These are phyloP conservation scores for Pelecanoides urinatrix DNA, from an alignment of 2,113 vertebrate genomes.

Conservation along the genomic window DNA sequence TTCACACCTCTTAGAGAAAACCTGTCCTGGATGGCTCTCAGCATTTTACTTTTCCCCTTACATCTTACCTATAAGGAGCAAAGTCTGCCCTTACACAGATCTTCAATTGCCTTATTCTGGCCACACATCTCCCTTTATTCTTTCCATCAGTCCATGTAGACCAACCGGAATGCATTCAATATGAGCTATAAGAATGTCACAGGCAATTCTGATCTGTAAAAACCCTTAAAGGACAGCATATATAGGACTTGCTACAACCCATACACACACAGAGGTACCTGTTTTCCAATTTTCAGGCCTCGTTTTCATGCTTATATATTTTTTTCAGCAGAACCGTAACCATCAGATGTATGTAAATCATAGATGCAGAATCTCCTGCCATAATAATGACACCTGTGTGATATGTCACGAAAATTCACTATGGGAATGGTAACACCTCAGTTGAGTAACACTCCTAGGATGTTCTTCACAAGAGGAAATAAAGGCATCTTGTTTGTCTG, in stretches of 20 bases:
- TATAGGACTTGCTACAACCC: background rate
- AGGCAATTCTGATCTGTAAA: background rate
- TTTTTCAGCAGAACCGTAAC: background rate
- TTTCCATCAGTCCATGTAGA: background rate
- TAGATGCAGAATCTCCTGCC: background rate
- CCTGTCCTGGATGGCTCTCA: background rate
- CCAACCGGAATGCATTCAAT: background rate
- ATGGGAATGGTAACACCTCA: background rate
- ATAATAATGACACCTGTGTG: background rate
- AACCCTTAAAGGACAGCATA: background rate
- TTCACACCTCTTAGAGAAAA: background rate
- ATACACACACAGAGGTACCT: background rate
- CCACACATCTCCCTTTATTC: background rate
- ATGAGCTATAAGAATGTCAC: background rate
- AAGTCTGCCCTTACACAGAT: background rate
- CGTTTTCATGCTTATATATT: background rate
- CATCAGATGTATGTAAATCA: background rate
- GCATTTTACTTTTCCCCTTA: background rate
- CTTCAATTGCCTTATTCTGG: background rate
- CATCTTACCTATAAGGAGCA: background rate
- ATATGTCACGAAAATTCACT: background rate
- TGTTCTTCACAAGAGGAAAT: background rate
- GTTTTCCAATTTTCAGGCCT: background rate
- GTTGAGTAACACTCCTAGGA: background rate
- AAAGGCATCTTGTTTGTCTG: background rate